Percentiles rank a stretch among this genome's conserved stretches.
These are phyloP conservation scores for Drosophila infuscata DNA, from an alignment of 2,888 invertebrate species.

Conservation along the genomic window DNA sequence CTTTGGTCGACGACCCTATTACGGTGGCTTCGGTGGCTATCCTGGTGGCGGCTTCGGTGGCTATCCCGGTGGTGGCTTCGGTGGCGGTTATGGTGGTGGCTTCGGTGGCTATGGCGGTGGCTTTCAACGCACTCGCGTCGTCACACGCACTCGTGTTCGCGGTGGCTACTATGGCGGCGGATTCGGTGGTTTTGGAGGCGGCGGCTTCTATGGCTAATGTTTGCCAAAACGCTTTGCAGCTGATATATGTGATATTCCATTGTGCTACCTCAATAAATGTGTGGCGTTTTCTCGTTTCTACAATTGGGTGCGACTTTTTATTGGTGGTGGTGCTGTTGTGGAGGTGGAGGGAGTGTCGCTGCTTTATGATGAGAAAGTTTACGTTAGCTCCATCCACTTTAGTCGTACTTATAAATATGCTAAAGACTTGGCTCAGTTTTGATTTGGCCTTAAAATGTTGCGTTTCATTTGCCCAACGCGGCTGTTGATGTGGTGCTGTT, in stretches of 20 bases:
- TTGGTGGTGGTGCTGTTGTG: neutral
- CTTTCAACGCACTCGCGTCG: conserved; percentile 14
- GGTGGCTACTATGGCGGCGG: conserved; percentile 16
- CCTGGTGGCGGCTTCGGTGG: conserved; percentile 57
- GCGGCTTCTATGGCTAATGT: conserved; percentile 60
- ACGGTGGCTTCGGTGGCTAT: conserved; percentile 43
- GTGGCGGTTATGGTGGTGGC: conserved; percentile 25
- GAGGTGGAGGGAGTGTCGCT: conserved; percentile 12
- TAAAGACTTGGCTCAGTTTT: conserved; percentile 4
- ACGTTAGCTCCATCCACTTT: neutral
- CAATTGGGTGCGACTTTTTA: conserved; percentile 23
- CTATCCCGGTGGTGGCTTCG: conserved; percentile 32
- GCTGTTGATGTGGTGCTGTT: conserved; percentile 21
- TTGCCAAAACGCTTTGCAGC: conserved; percentile 8
- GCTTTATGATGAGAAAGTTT: conserved; percentile 50
- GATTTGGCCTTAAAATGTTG: conserved; percentile 37
- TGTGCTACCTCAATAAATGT: conserved; percentile 62
- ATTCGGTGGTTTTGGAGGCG: conserved; percentile 39
- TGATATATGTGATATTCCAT: conserved; percentile 63
- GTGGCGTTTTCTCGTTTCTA: conserved; percentile 36
- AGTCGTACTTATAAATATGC: conserved; percentile 47
- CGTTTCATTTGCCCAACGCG: conserved; percentile 25
- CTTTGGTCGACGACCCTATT: conserved; percentile 61
- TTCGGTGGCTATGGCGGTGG: conserved; percentile 39
- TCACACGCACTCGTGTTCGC: conserved; percentile 8